Base-by-base conservation (phyloP, 2,888 invertebrate species). In the Laothoe populi region DNA sequence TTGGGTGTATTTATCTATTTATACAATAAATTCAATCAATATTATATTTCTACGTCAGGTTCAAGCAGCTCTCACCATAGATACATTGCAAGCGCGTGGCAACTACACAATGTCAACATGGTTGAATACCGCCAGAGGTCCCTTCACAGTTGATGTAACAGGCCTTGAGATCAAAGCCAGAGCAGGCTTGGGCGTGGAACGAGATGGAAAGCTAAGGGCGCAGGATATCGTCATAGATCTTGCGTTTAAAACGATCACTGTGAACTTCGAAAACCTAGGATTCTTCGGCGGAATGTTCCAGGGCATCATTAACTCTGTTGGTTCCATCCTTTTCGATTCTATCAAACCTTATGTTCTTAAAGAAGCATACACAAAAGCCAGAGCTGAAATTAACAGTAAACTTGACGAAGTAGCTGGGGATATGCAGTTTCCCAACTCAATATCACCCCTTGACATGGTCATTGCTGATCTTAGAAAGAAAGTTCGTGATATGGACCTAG, bases 191-290 rank as follows among this genome's bases (percentile, higher is more conserved):
- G 95, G 95, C 57, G 96, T 96, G 0, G 95, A 96, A 70, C 91
- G 94, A 62, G 95, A 95, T 73, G 98, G 98, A 0, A 95, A 95
- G 76, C 86, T 98, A 2, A 94, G 95, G 73, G 96, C 97, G 0
- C 95, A 96, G 74, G 94, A 96, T 65, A 97, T 97, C 70, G 94
- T 94, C 60, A 96, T 97, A 93, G 97, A 98, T 74, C 94, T 97
- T 38, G 94, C 94, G 0, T 97, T 97, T 72, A 93, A 93, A 57
- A 95, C 95, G 57, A 96, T 98, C 73, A 92, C 95, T 8, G 95
- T 97, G 88, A 95, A 97, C 76, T 97, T 98, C 75, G 94, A 97
- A 83, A 97, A 97, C 78, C 93, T 97, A 0, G 96, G 97, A 4
- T 94, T 97, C 70, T 91, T 97, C 65, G 97, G 96, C 0, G 93